These are phyloP conservation scores for Ophion slaviceki DNA, from an alignment of 2,888 invertebrate genomes.

Conservation along the genomic window DNA sequence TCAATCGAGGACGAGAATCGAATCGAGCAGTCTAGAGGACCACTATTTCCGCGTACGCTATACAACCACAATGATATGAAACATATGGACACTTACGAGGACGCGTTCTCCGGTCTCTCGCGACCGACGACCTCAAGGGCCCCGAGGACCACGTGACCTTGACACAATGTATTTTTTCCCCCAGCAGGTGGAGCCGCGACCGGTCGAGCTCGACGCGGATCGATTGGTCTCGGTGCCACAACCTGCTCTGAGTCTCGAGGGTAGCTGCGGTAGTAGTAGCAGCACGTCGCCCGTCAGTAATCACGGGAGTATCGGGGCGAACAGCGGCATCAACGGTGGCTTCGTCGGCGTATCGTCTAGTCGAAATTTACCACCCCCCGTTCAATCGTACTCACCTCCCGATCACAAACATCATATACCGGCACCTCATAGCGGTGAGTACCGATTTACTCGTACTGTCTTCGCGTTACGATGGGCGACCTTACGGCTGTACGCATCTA, in stretches of 20 bases:
- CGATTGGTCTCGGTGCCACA: constrained; percentile 69
- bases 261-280: constrained; percentile 87
- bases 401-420: constrained; percentile 63
- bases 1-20: too few species aligned
- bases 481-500: neutral
- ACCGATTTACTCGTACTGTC: neutral
- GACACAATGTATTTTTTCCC: constrained; percentile 65
- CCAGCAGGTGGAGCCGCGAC: constrained; percentile 74
- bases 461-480: neutral
- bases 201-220: constrained; percentile 68
- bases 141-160: constrained; percentile 59
- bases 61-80: neutral
- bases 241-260: constrained; percentile 77
- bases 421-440: constrained; percentile 69
- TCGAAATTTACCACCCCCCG: constrained; percentile 83
- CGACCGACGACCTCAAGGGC: constrained; percentile 63
- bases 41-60: neutral
- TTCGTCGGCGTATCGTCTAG: constrained; percentile 81
- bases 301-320: constrained; percentile 72
- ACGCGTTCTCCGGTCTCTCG: constrained; percentile 58
- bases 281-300: constrained; percentile 86
- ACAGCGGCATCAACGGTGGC: constrained; percentile 78
- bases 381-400: constrained; percentile 79
- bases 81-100: neutral
- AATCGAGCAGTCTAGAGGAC: too few species aligned